These are phyloP conservation scores for Antrozous pallidus DNA, from an alignment of 2,797 vertebrate species.

Conservation along the genomic window DNA sequence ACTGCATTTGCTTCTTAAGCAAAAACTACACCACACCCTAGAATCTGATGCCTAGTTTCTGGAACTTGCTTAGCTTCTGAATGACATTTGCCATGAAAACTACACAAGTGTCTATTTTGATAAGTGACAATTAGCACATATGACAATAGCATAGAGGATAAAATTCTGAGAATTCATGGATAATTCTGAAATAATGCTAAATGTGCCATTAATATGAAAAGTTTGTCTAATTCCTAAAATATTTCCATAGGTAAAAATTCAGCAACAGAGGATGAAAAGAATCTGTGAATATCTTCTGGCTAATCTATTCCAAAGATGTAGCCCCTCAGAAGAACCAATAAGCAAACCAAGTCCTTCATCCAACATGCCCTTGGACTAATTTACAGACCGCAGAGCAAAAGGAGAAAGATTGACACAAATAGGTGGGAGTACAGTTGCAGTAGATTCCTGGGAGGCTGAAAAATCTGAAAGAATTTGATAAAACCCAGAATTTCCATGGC, in stretches of 20 bases:
- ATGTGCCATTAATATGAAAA: not conserved
- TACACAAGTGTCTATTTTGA: not conserved
- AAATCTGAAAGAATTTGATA: not conserved
- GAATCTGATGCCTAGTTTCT: not conserved
- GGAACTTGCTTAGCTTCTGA: not conserved
- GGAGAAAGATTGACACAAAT: not conserved
- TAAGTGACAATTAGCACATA: not conserved
- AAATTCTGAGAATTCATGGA: not conserved
- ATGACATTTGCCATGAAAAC: not conserved
- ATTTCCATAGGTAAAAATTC: not conserved
- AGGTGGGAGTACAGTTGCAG: no score
- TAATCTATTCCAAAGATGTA: fast-evolving
- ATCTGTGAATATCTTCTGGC: not conserved
- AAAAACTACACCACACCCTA: not conserved
- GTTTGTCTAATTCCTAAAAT: not conserved
- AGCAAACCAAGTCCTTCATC: not conserved
- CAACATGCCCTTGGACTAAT: not conserved
- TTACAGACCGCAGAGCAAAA: no score
- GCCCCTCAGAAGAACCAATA: not conserved
- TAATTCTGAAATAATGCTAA: not conserved
- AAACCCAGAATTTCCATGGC: not conserved
- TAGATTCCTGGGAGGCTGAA: no score
- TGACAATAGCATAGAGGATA: not conserved
- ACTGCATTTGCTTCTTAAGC: not conserved
- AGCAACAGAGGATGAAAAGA: not conserved